Base-by-base conservation (phyloP, 2,113 vertebrate genomes). In the Oophaga pumilio region DNA sequence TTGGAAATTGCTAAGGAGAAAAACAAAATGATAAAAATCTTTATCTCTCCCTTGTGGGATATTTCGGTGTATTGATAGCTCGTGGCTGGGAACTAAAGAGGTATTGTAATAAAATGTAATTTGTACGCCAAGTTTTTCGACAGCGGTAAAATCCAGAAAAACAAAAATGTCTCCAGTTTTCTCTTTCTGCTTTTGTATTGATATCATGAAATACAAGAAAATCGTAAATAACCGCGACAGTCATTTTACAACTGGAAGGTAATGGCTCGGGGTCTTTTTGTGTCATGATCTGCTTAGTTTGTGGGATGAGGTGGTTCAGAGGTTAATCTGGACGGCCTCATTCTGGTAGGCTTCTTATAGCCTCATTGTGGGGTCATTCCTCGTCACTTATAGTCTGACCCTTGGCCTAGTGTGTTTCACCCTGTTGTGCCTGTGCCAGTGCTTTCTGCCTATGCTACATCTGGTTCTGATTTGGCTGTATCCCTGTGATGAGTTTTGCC, bases 21-120 rank as follows among this genome's bases (percentile, higher is more conserved):
- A 66, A 86, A 78, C 57, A 56, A 79, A 79, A 86, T 79, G 18
- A 79, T 86, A 86, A 79, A 79, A 86, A 79, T 79, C 62, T 69
- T n/a, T 79, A 86, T 80, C 49, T 69, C 49, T 79, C 76, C 85
- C 76, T 69, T 43, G 85, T 79, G 85, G 76, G 43, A 57, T 68
- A 86, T 86, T 86, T 43, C 57, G 26, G 60, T 80, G 69, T 86
- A 79, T 69, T 86, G 60, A 50, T 68, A 57, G 85, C 85, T 86
- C 12, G 60, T 86, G 85, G 85, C 76, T 79, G 62, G 22, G 33
- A 84, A 85, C 69, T 33, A 76, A 43, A 85, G 83, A 76, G 14
- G 59, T 66, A 50, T 86, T 86, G 59, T 57, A 74, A 81, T 82
- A 87, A 74, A 82, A 82, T 74, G 18, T 74, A 50, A 86, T 82